A percentile compares a stretch with the other conserved stretches of the same genome.
phyloP scores from a whole-genome alignment of 1,140 invertebrate genomes.

The Riptortus pedestris region DNA sequence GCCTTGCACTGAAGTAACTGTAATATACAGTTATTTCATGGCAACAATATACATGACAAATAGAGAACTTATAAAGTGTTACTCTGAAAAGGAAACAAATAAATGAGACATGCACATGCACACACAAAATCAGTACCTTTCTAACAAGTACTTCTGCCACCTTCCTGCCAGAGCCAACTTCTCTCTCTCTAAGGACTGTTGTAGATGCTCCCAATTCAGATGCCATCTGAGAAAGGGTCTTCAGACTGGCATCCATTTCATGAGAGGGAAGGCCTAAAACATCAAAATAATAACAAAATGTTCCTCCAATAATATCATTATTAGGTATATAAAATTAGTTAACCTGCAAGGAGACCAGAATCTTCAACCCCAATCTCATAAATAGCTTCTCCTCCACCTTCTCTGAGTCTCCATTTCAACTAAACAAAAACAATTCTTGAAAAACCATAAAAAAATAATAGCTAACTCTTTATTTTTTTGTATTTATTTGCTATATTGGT shows the following conservation, averaged over 20 bases:
- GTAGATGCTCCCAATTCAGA: constrained; percentile 68
- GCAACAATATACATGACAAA: no score
- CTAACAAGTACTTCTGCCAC: constrained; percentile 83
- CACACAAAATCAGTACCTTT: no score
- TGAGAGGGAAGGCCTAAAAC: constrained; percentile 48
- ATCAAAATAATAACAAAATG: background rate
- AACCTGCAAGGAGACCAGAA: constrained; percentile 71
- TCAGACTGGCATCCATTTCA: constrained; percentile 72
- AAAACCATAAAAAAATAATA: background rate
- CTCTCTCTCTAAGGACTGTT: constrained; percentile 53
- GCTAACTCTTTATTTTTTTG: background rate
- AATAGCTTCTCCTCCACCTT: constrained; percentile 86
- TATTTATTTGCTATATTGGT: no score
- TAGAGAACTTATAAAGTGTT: no score
- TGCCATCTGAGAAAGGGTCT: constrained; percentile 77
- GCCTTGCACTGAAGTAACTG: no score
- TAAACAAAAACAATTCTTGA: constrained; percentile 32
- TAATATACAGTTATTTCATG: no score
- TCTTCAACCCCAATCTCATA: constrained; percentile 95
- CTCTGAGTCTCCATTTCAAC: constrained; percentile 79
- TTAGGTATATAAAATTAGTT: background rate
- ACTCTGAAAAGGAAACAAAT: no score
- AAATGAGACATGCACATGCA: no score
- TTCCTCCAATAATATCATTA: background rate
- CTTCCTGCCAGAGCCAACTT: constrained; percentile 39